Evolutionary conservation across 2,888 invertebrate genomes (phyloP), one percentile per base, ranked within the genome.

Genomic region (Scaptomyza polygonia): DNA sequence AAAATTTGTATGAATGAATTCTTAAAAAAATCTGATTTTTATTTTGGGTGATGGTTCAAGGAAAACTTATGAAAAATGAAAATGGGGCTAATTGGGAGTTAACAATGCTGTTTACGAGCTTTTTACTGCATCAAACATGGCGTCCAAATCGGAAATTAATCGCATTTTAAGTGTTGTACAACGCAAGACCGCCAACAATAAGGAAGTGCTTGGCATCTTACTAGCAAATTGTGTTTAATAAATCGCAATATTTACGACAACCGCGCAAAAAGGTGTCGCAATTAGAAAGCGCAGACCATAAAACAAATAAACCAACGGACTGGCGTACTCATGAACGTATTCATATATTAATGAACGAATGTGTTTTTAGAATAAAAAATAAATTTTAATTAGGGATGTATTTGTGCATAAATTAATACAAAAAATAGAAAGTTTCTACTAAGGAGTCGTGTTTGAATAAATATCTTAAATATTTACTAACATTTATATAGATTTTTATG

Each of bases 1-100:
- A 89, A 88, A 88, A 89, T 89, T 89, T 88, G 79, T 90, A 89
- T 89, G 89, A 89, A 88, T 89, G 89, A 89, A 89, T 87, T 89
- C 75, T 77, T 77, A 74, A 88, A 5, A 83, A 69, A 32, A 53
- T 64, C 56, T 11, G 64, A 57, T 73, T 88, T 79, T 83, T 78
- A 84, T 75, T 86, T 65, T 11, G 16, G 34, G 42, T 16, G n/a
- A 39, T 39, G 16, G 16, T 0, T 48, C 12, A 25, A 18, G 32
- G 12, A 30, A 30, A 18, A 8, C 47, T 7, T 14, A 12, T 29
- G 16, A 8, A 9, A 36, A 51, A 4, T 57, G 36, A 3, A 48
- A 59, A 44, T 54, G 44, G 29, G 6, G 14, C n/a, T 49, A 32
- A 9, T 21, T 54, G 11, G 11, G 36, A 43, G 14, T n/a, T 61